A percentile compares a stretch with the other conserved stretches of the same genome.
phyloP scores from a whole-genome alignment of 92 coral and sea anemone genomes.

The Parazoanthus swiftii region DNA sequence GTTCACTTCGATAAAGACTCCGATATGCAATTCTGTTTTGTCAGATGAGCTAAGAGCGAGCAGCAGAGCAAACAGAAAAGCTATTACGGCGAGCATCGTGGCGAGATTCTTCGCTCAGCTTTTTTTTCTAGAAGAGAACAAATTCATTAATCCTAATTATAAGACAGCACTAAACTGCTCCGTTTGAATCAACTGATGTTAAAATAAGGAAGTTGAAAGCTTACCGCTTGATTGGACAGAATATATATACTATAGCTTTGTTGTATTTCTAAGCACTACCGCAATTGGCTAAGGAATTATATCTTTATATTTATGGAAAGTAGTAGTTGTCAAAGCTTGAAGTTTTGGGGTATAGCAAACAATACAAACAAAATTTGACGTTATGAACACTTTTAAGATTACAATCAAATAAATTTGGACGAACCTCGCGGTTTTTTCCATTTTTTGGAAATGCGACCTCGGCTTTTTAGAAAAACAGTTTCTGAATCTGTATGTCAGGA shows the following conservation, averaged over 20 bases:
- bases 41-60: constrained; percentile 4
- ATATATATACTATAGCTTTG: neutral
- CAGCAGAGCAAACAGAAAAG: constrained; percentile 5
- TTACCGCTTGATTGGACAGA: neutral
- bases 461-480: too few species aligned
- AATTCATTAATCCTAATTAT: neutral
- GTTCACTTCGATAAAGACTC: constrained; percentile 56
- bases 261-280: neutral
- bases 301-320: neutral
- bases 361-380: neutral
- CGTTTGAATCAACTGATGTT: neutral
- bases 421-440: neutral
- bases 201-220: neutral
- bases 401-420: too few species aligned
- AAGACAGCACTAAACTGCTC: neutral
- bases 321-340: neutral
- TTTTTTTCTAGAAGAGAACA: neutral
- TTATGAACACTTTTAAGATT: too few species aligned
- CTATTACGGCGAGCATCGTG: neutral
- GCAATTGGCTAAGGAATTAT: neutral
- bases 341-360: neutral
- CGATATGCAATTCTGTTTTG: constrained; percentile 56
- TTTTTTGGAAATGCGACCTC: too few species aligned
- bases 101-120: neutral
- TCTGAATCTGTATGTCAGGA: too few species aligned